These are phyloP conservation scores for Julus scandinavius DNA, from an alignment of 2,888 invertebrate species.

Conservation along the genomic window DNA sequence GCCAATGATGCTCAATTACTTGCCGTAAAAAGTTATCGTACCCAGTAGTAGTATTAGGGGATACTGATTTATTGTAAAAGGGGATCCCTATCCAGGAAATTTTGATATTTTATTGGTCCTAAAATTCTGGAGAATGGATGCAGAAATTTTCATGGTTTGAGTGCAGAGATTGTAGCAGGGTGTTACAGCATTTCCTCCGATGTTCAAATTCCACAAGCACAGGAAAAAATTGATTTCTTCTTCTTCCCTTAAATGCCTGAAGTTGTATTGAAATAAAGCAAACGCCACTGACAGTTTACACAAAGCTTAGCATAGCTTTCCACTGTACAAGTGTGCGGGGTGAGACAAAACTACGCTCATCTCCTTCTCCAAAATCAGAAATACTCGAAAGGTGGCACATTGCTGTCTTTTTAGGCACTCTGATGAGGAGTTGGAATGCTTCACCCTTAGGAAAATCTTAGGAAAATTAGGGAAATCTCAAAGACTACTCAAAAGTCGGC, in stretches of 20 bases:
- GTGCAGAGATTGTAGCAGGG: neutral
- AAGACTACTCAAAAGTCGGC: too few species aligned
- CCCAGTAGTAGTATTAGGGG: neutral
- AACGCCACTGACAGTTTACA: too few species aligned
- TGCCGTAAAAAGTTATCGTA: conserved; percentile 24
- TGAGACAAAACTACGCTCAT: too few species aligned
- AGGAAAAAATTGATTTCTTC: neutral
- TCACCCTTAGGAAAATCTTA: too few species aligned
- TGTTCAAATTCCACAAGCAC: neutral
- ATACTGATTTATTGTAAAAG: conserved; percentile 11
- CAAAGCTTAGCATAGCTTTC: too few species aligned
- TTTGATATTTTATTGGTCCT: conserved; percentile 18
- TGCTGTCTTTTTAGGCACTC: too few species aligned
- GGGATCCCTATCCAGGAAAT: neutral
- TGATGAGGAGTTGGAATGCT: too few species aligned
- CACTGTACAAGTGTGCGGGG: too few species aligned
- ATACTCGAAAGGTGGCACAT: too few species aligned
- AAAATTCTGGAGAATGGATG: neutral
- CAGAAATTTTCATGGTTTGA: neutral
- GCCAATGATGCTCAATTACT: conserved; percentile 43
- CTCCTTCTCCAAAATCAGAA: too few species aligned
- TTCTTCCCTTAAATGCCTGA: neutral
- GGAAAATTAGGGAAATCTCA: too few species aligned
- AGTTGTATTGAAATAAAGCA: neutral
- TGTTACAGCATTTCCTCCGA: neutral